These are phyloP conservation scores for Chondrilla cf. caribensis DNA, from an alignment of 37 sponge, comb jelly and placozoan genomes.

Conservation along the genomic window DNA sequence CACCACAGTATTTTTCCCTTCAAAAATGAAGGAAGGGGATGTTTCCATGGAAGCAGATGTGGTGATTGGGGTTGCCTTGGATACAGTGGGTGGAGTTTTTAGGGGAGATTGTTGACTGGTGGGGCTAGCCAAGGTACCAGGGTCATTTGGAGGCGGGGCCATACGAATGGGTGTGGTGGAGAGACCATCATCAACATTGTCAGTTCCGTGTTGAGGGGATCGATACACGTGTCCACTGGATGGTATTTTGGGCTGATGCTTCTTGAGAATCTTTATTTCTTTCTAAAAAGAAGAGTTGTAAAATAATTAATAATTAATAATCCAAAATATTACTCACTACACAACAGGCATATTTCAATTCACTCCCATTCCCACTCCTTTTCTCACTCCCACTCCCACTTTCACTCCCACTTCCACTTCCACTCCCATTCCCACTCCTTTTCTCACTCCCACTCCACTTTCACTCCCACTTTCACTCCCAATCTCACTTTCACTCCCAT, in stretches of 20 bases:
- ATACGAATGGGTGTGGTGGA: background rate
- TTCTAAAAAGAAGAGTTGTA: background rate
- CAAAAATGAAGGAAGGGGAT: background rate
- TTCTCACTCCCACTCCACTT: too few relatives aligned
- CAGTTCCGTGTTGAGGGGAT: background rate
- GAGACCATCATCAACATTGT: background rate
- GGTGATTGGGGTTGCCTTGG: background rate
- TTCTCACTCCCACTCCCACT: too few relatives aligned
- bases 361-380: too few relatives aligned
- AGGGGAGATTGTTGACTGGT: background rate
- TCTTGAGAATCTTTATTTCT: background rate
- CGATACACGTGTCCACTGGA: background rate
- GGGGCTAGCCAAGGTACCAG: background rate
- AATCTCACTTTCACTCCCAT: too few relatives aligned
- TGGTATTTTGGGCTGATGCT: conserved; percentile 12
- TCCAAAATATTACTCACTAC: too few relatives aligned
- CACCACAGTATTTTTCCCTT: conserved; percentile 5
- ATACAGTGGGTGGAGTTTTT: background rate
- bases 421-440: too few relatives aligned
- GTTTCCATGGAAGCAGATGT: background rate
- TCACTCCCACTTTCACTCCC: too few relatives aligned
- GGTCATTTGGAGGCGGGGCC: conserved; percentile 7
- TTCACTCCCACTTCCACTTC: too few relatives aligned
- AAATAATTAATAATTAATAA: background rate
- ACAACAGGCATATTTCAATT: too few relatives aligned